phyloP scores from a whole-genome alignment of 1,140 invertebrate genomes.

The Aphelenchoides fujianensis region DNA sequence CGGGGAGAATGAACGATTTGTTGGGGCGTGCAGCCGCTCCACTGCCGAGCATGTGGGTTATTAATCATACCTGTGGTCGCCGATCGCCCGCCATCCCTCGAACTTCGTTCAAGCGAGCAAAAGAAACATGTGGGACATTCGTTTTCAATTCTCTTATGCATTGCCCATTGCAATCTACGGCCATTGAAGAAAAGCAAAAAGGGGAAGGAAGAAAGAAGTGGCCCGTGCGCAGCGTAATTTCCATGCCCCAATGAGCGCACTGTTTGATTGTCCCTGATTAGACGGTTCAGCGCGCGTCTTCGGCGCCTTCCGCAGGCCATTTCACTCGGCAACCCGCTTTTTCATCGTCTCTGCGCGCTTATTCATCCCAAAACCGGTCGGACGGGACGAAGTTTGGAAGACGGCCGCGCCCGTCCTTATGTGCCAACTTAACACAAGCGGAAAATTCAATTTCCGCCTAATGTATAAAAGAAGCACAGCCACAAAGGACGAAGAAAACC shows the following conservation, averaged over 20 bases:
- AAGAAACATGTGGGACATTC: not conserved
- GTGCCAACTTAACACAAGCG: not conserved
- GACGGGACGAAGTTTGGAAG: not conserved
- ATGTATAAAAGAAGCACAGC: too few species aligned
- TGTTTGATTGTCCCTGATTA: not conserved
- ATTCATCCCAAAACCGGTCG: not conserved
- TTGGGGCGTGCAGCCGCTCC: not conserved
- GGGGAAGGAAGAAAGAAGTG: too few species aligned
- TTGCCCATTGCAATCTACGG: too few species aligned
- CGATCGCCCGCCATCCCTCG: not conserved
- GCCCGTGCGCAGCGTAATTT: too few species aligned
- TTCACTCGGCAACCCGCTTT: not conserved
- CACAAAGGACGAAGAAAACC: not conserved
- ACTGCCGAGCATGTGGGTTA: not conserved
- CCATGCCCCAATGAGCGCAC: not conserved
- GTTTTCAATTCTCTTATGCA: too few species aligned
- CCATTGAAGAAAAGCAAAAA: too few species aligned
- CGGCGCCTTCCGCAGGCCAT: not conserved
- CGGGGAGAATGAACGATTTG: not conserved
- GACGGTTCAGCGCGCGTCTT: not conserved
- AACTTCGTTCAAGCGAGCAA: too few species aligned
- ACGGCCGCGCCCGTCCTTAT: not conserved
- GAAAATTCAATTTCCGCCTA: conserved; percentile 15
- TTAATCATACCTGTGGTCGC: not conserved
- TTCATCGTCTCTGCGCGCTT: not conserved